Conservation (phyloP, 1,140 invertebrate genomes). For the Doryteuthis pealeii region DNA sequence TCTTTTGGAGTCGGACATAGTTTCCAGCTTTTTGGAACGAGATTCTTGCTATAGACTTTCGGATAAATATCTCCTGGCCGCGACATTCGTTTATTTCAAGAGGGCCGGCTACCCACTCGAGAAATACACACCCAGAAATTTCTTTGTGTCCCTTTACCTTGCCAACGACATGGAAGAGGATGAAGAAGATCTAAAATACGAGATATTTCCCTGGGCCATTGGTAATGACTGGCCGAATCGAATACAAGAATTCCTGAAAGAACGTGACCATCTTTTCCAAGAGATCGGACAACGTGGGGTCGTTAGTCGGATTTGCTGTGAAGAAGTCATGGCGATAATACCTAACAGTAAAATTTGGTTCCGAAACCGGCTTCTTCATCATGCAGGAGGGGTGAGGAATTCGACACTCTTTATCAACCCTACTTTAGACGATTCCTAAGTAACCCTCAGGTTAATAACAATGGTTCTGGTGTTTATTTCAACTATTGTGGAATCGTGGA, state of each 20-base stretch:
- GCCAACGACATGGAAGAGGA: constrained; percentile 69
- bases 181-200: constrained; percentile 63
- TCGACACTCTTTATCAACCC: background rate
- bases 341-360: background rate
- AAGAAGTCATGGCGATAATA: constrained; percentile 54
- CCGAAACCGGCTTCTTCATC: background rate
- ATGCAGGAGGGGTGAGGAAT: background rate
- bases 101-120: background rate
- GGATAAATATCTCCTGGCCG: background rate
- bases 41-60: background rate
- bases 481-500: too few species aligned
- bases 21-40: background rate
- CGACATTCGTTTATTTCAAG: background rate
- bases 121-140: background rate
- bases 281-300: constrained; percentile 63
- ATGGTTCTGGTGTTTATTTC: too few species aligned
- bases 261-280: constrained; percentile 61
- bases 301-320: constrained; percentile 64
- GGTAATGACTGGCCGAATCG: constrained; percentile 56
- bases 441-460: too few species aligned
- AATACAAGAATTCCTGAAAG: constrained; percentile 54
- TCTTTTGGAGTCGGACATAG: background rate
- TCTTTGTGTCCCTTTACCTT: constrained; percentile 59
- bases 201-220: constrained; percentile 64
- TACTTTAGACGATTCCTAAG: too few species aligned